These are phyloP conservation scores for Papilio machaon DNA, from an alignment of 1,140 invertebrate genomes.

Conservation along the genomic window DNA sequence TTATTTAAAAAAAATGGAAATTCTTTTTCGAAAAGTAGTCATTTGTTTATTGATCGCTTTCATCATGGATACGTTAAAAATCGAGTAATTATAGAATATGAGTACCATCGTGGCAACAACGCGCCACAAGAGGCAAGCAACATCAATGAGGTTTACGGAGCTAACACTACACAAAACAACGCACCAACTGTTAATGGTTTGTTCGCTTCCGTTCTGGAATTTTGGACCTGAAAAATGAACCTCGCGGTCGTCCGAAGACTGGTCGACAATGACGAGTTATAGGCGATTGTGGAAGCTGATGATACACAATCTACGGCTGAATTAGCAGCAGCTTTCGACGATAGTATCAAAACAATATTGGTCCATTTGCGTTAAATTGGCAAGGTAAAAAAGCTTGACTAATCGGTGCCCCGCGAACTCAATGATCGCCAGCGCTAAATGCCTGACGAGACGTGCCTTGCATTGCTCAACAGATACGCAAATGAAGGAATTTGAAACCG, in stretches of 20 bases:
- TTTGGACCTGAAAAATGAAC: background rate
- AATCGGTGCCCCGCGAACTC: too few species aligned
- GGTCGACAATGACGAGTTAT: background rate
- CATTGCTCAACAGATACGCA: too few species aligned
- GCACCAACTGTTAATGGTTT: constrained; percentile 36
- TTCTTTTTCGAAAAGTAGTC: background rate
- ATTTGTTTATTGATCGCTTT: too few species aligned
- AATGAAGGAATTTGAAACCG: constrained; percentile 26
- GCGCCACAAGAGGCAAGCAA: background rate
- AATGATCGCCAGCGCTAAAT: too few species aligned
- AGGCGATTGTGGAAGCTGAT: too few species aligned
- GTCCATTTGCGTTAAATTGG: background rate
- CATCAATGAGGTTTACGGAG: background rate
- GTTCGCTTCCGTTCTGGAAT: constrained; percentile 25
- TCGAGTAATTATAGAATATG: background rate
- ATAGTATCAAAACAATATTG: constrained; percentile 2
- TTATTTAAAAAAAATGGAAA: background rate
- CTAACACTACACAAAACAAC: constrained; percentile 22
- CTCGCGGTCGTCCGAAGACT: too few species aligned
- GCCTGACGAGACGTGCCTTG: too few species aligned
- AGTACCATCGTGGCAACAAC: background rate
- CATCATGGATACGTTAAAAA: too few species aligned
- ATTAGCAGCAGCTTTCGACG: background rate
- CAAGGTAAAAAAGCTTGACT: too few species aligned
- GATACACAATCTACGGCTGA: background rate